Percentiles rank a stretch among this genome's conserved stretches.
These are phyloP conservation scores for Anabacerthia variegaticeps DNA, from an alignment of 2,797 vertebrate species.

Conservation along the genomic window DNA sequence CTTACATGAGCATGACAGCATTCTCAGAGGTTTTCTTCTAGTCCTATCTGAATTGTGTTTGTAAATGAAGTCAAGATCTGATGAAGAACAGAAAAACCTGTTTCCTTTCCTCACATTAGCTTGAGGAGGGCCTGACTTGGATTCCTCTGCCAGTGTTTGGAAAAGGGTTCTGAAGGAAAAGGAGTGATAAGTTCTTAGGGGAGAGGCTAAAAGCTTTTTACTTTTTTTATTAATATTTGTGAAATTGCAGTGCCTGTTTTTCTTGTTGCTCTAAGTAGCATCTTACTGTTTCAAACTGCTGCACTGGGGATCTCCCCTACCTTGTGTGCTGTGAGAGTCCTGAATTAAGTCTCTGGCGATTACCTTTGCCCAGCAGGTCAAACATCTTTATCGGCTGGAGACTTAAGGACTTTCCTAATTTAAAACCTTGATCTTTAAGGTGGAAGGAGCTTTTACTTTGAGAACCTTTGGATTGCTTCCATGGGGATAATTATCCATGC, in stretches of 20 bases:
- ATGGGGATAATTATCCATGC: neutral
- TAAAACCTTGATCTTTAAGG: slow-evolving; percentile 31
- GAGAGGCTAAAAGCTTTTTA: neutral
- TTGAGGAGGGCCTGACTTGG: neutral
- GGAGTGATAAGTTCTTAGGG: neutral
- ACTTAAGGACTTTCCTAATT: slow-evolving; percentile 10
- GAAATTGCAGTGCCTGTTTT: neutral
- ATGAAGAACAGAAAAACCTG: neutral
- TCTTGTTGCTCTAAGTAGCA: neutral
- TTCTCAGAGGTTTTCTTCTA: neutral
- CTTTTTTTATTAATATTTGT: neutral
- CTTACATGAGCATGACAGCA: neutral
- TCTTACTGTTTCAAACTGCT: neutral
- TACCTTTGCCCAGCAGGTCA: slow-evolving; percentile 2
- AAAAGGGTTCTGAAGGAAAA: neutral
- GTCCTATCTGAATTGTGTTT: neutral
- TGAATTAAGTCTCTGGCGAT: neutral
- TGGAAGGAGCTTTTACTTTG: neutral
- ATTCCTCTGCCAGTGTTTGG: neutral
- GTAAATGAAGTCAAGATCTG: neutral
- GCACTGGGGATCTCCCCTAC: neutral
- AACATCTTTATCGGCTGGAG: neutral
- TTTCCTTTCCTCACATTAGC: neutral
- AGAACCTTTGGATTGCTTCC: slow-evolving; percentile 16
- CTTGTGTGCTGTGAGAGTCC: neutral